These are phyloP conservation scores for Pseudachorutes palmiensis DNA, from an alignment of 1,140 invertebrate genomes.

Conservation along the genomic window DNA sequence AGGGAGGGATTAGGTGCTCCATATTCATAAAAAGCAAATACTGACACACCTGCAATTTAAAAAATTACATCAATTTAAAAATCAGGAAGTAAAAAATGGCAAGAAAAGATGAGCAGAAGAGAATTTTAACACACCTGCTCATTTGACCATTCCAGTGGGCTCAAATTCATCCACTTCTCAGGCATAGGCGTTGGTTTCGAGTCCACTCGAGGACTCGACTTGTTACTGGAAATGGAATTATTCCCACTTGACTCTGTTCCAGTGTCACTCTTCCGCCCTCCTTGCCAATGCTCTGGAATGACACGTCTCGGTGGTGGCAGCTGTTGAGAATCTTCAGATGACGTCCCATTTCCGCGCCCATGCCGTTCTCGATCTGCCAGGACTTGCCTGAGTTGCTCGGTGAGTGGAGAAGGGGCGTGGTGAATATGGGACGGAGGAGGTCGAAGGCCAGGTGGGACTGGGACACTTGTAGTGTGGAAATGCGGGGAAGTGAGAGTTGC, in stretches of 20 bases:
- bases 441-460: slow-evolving; percentile 7
- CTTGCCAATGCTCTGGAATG: slow-evolving; percentile 23
- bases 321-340: not conserved
- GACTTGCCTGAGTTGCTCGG: slow-evolving; percentile 74
- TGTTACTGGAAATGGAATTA: slow-evolving; percentile 21
- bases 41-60: slow-evolving; percentile 69
- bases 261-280: slow-evolving; percentile 15
- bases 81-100: not conserved
- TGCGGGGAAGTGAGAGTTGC: slow-evolving; percentile 21
- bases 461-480: slow-evolving; percentile 18
- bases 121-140: slow-evolving; percentile 31
- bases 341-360: slow-evolving; percentile 18
- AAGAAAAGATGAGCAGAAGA: not conserved
- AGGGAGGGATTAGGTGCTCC: slow-evolving; percentile 72
- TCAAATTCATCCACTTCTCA: slow-evolving; percentile 35
- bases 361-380: slow-evolving; percentile 61
- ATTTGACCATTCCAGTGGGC: slow-evolving; percentile 29
- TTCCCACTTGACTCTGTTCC: slow-evolving; percentile 24
- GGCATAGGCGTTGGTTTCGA: slow-evolving; percentile 9
- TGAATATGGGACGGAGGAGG: slow-evolving; percentile 17
- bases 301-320: slow-evolving; percentile 10
- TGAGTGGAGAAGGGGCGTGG: slow-evolving; percentile 62
- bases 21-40: slow-evolving; percentile 68
- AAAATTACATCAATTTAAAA: no score
- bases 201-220: slow-evolving; percentile 15